Base-by-base conservation (phyloP, 2,888 invertebrate species). In the Lissocephala sabroskyi region DNA sequence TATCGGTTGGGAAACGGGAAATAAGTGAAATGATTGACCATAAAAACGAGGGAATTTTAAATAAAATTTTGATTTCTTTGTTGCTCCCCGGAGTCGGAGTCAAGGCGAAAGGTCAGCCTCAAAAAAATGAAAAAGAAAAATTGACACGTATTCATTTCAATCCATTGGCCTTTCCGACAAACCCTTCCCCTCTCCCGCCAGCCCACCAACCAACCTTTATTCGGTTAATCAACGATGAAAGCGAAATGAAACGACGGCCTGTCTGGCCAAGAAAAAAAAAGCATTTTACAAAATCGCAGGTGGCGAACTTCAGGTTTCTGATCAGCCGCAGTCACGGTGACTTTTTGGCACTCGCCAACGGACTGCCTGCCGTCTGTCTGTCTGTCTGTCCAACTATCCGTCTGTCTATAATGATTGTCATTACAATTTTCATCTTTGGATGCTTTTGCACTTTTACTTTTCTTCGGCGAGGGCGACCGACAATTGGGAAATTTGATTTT, bases 171-270 rank as follows among this genome's bases (percentile, higher is more conserved):
- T 40, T 50, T 46, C n/a, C 2, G 26, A 10, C n/a, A 11, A 11
- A 11, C 30, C 23, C 23, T 23, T 23, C 23, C 23, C 23, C 23
- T 23, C 23, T 5, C 23, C 23, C 23, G 7, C 7, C 23, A 23
- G 23, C 23, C 23, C 23, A 5, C 4, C 23, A 3, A 23, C 7
- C 23, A 23, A 23, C 23, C 3, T 23, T 23, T 23, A 23, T 23
- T 41, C 47, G 45, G 52, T 41, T 56, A 60, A 60, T 60, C 57
- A 53, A 48, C 33, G 62, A 56, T 60, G 62, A 61, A 60, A 60
- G 60, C 49, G 52, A 49, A 47, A 54, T 45, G 29, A 49, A 59
- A 52, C 49, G 48, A 50, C 42, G n/a, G n/a, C n/a, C 37, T 43
- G 47, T 19, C 19, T 10, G 28, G 18, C 13, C 41, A 26, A 14